phyloP scores from a whole-genome alignment of 1,140 invertebrate species.

The Drosophila ogumai region DNA sequence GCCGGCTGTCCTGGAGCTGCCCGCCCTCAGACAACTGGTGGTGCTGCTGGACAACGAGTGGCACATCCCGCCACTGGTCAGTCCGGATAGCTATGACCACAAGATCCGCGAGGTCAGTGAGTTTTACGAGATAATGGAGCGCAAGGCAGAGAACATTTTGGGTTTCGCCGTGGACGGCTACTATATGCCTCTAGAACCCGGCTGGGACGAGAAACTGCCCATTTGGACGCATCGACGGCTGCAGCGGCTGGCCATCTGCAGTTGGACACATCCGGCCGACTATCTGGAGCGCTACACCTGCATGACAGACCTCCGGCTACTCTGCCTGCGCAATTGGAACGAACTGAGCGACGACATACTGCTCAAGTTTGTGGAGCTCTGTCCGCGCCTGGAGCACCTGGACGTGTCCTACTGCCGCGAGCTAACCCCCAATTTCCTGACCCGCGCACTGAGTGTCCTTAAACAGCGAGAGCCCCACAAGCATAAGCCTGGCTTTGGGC shows the following conservation, averaged over 20 bases:
- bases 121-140: conserved; percentile 72
- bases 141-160: conserved; percentile 53
- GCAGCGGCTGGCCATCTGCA: conserved; percentile 66
- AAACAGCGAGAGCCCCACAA: conserved; percentile 58
- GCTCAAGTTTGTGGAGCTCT: conserved; percentile 62
- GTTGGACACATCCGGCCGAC: conserved; percentile 58
- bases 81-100: conserved; percentile 67
- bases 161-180: conserved; percentile 75
- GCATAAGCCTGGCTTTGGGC: conserved; percentile 22
- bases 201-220: conserved; percentile 59
- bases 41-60: conserved; percentile 73
- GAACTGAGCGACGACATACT: conserved; percentile 60
- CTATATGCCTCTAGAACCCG: conserved; percentile 68
- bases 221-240: conserved; percentile 59
- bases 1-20: conserved; percentile 55
- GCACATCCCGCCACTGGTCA: conserved; percentile 47
- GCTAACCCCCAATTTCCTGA: conserved; percentile 58
- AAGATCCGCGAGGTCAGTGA: conserved; percentile 72
- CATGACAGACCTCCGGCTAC: conserved; percentile 62
- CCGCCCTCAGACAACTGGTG: conserved; percentile 57
- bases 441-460: conserved; percentile 51
- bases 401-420: conserved; percentile 72
- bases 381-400: conserved; percentile 60
- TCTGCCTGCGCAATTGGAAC: conserved; percentile 69
- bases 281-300: conserved; percentile 64